These are phyloP conservation scores for Temnothorax unifasciatus DNA, from an alignment of 2,888 invertebrate genomes.

Conservation along the genomic window DNA sequence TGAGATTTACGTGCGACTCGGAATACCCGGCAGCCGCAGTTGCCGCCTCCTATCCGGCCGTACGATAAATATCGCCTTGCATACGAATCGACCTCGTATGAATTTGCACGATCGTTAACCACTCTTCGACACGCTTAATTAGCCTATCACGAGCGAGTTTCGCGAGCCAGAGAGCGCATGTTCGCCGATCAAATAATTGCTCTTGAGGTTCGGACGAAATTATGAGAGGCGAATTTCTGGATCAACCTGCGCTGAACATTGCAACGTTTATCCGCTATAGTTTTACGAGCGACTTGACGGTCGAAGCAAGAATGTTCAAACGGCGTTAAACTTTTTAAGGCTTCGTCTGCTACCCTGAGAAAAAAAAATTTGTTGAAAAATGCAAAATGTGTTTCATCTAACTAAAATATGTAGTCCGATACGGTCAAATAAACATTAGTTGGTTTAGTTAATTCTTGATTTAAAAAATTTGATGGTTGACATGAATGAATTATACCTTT, in stretches of 20 bases:
- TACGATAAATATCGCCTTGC: conserved; percentile 67
- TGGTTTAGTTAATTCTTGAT: too few species aligned
- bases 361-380: too few species aligned
- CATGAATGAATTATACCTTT: too few species aligned
- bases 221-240: conserved; percentile 11
- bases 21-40: conserved; percentile 65
- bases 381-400: too few species aligned
- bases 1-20: conserved; percentile 70
- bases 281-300: neutral
- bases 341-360: neutral
- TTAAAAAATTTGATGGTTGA: too few species aligned
- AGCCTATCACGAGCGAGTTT: conserved; percentile 72
- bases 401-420: too few species aligned
- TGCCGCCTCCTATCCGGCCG: conserved; percentile 43
- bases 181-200: conserved; percentile 49
- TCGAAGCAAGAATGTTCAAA: neutral
- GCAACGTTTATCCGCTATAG: neutral
- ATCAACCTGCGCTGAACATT: neutral
- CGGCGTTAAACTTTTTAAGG: neutral
- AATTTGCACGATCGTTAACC: conserved; percentile 76
- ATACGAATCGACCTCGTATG: conserved; percentile 65
- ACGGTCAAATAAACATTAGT: too few species aligned
- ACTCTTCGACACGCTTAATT: conserved; percentile 76
- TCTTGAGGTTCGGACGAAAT: neutral
- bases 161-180: conserved; percentile 34